Evolutionary conservation across 1,140 invertebrate genomes (phyloP).

Genomic region (Megathymus violae): DNA sequence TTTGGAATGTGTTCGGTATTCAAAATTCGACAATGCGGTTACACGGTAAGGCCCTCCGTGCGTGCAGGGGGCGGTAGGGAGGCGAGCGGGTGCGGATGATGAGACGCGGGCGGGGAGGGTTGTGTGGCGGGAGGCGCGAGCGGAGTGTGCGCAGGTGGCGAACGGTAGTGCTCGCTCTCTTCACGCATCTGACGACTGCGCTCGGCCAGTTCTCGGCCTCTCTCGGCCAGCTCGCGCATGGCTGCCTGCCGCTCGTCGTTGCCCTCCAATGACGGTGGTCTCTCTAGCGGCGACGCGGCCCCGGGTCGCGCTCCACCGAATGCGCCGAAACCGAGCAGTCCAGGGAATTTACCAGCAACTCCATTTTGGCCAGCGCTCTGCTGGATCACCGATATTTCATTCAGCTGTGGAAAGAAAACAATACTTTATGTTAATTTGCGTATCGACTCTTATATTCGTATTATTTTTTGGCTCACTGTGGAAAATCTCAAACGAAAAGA

Average conservation of each 20-base stretch:
- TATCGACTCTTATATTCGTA: too few relatives aligned
- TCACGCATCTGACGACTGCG: conserved; percentile 76
- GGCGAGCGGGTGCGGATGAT: conserved; percentile 64
- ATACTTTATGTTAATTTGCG: too few relatives aligned
- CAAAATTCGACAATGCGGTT: conserved; percentile 38
- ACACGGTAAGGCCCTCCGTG: conserved; percentile 75
- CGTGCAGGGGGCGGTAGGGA: conserved; percentile 71
- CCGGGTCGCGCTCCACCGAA: conserved; percentile 73
- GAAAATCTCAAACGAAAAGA: too few relatives aligned
- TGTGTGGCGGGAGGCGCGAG: conserved; percentile 73
- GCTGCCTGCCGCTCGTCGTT: conserved; percentile 74
- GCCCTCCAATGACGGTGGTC: conserved; percentile 74
- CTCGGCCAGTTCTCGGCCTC: conserved; percentile 71
- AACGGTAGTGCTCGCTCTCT: conserved; percentile 72
- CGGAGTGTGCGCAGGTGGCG: conserved; percentile 58
- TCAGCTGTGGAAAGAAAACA: conserved; percentile 79
- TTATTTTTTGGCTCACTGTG: too few relatives aligned
- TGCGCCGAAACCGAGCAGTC: conserved; percentile 84
- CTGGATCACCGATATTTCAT: conserved; percentile 86
- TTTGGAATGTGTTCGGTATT: conserved; percentile 65
- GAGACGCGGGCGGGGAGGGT: conserved; percentile 76
- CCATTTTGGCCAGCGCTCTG: conserved; percentile 84
- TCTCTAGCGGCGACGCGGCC: conserved; percentile 75
- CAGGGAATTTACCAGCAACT: conserved; percentile 83
- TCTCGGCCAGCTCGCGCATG: conserved; percentile 73